phyloP scores from a whole-genome alignment of 1,140 invertebrate genomes.

The Marisa cornuarietis region DNA sequence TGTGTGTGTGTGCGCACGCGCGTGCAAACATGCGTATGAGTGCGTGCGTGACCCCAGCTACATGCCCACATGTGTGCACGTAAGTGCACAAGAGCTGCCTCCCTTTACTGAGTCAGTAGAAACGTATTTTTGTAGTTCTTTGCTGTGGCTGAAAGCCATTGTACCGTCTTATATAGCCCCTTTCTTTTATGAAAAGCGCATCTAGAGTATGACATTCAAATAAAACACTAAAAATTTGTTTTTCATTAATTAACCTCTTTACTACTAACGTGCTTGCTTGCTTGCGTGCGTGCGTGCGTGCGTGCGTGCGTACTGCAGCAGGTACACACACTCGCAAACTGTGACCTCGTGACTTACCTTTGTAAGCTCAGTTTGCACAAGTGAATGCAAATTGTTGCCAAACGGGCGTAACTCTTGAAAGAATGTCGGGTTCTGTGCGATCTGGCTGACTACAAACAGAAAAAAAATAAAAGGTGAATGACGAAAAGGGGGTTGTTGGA shows the following conservation, averaged over 20 bases:
- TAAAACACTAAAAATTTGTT: not conserved
- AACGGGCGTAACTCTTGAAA: conserved; percentile 27
- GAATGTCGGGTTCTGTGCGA: not conserved
- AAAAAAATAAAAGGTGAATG: not conserved
- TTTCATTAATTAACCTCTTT: not conserved
- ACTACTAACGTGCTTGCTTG: not conserved
- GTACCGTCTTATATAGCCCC: conserved; percentile 3
- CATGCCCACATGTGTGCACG: not conserved
- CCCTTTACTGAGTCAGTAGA: not conserved
- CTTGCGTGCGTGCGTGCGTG: conserved; percentile 10
- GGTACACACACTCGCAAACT: not conserved
- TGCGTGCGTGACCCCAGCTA: not conserved
- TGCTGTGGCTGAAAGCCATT: not conserved
- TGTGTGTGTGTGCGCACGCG: no score
- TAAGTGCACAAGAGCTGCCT: not conserved
- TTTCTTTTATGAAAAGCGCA: not conserved
- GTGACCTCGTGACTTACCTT: conserved; percentile 25
- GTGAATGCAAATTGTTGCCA: conserved; percentile 38
- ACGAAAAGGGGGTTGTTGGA: not conserved
- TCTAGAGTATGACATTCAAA: not conserved
- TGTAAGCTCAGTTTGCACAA: conserved; percentile 36
- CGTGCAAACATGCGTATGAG: not conserved
- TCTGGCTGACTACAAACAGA: conserved; percentile 3
- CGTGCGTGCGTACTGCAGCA: not conserved
- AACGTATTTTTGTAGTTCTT: no score